These are phyloP conservation scores for Bombylius discolor DNA, from an alignment of 2,888 invertebrate species.

Conservation along the genomic window DNA sequence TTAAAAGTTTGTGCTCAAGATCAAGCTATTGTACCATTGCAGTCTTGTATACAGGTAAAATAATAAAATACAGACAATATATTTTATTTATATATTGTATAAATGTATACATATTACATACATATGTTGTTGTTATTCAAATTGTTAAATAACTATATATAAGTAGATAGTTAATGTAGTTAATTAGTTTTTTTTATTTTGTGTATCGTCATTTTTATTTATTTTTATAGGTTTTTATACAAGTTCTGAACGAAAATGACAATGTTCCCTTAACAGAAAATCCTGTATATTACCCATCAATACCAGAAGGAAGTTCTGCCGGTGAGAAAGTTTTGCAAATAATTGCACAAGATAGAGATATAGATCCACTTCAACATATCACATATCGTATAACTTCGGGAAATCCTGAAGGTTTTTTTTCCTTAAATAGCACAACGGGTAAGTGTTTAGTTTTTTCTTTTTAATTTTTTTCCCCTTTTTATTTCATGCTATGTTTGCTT, in stretches of 20 bases:
- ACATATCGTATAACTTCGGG: slow-evolving; percentile 79
- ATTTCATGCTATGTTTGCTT: too few relatives aligned
- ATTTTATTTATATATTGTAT: neutral
- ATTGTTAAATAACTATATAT: too few relatives aligned
- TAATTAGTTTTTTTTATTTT: too few relatives aligned
- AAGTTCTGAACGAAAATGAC: slow-evolving; percentile 88
- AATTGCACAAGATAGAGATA: slow-evolving; percentile 67
- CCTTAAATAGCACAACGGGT: slow-evolving; percentile 75
- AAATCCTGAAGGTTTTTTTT: slow-evolving; percentile 83
- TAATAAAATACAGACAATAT: neutral
- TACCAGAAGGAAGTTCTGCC: slow-evolving; percentile 65
- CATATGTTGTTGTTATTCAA: too few relatives aligned
- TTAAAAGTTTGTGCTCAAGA: slow-evolving; percentile 87
- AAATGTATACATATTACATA: too few relatives aligned
- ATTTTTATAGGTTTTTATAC: slow-evolving; percentile 53
- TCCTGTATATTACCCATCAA: slow-evolving; percentile 71
- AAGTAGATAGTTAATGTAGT: too few relatives aligned
- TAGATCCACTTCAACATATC: slow-evolving; percentile 50
- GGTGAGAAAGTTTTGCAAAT: slow-evolving; percentile 63
- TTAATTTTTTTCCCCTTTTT: too few relatives aligned
- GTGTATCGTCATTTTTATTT: too few relatives aligned
- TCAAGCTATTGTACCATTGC: slow-evolving; percentile 74
- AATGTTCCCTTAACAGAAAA: slow-evolving; percentile 80
- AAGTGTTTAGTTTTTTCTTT: slow-evolving; percentile 21
- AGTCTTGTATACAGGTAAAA: slow-evolving; percentile 65